phyloP scores from a whole-genome alignment of 2,888 invertebrate genomes.

The Itoplectis maculator region DNA sequence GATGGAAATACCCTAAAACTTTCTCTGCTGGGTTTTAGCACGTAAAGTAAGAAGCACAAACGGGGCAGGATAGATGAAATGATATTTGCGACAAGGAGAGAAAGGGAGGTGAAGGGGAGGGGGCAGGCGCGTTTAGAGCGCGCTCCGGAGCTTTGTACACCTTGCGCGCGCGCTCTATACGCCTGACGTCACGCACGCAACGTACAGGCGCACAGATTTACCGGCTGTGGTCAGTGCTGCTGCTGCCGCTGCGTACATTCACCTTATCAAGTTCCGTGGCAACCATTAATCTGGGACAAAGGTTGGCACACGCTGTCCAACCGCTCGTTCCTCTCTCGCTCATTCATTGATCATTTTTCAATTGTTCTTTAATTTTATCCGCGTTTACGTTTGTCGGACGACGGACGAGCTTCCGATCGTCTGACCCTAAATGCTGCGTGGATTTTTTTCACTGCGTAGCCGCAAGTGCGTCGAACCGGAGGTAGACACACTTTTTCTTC shows the following conservation, averaged over 20 bases:
- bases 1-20: slow-evolving; percentile 35
- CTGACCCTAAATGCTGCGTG: too few species aligned
- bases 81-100: slow-evolving; percentile 4
- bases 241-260: slow-evolving; percentile 79
- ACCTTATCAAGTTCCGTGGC: slow-evolving; percentile 77
- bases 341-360: background rate
- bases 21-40: slow-evolving; percentile 34
- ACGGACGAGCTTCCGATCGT: background rate
- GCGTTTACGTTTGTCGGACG: background rate
- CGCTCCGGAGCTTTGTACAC: slow-evolving; percentile 53
- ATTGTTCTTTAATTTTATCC: too few species aligned
- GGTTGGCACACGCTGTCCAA: slow-evolving; percentile 71
- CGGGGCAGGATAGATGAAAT: background rate
- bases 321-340: background rate
- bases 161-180: slow-evolving; percentile 62
- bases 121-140: slow-evolving; percentile 5
- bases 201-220: slow-evolving; percentile 56
- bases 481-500: too few species aligned
- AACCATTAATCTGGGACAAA: slow-evolving; percentile 77
- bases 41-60: background rate
- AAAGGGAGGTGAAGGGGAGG: background rate
- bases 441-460: background rate
- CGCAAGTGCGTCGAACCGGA: too few species aligned
- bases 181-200: slow-evolving; percentile 67
- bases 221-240: slow-evolving; percentile 60